Conservation (phyloP, 2,113 vertebrate species). For the Urocynchramus pylzowi region DNA sequence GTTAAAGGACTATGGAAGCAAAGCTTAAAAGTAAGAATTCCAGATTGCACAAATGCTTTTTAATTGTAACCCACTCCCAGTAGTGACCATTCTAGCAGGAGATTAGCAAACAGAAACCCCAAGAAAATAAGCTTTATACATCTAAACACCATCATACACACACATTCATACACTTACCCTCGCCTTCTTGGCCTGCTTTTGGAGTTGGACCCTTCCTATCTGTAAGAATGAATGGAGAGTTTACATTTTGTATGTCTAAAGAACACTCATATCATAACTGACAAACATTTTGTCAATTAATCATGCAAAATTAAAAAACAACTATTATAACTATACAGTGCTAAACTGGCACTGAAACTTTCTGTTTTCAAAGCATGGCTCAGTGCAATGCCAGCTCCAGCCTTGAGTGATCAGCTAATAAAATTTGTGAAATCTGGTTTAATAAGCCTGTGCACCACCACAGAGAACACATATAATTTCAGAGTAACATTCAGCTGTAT, state of each 20-base stretch:
- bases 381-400: neutral
- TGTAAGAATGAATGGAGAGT: neutral
- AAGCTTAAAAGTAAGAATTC: neutral
- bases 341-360: neutral
- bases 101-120: neutral
- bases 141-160: neutral
- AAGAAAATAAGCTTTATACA: neutral
- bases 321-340: neutral
- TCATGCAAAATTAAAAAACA: neutral
- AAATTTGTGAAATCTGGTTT: neutral
- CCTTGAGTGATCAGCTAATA: neutral
- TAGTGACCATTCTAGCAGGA: neutral
- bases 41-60: neutral
- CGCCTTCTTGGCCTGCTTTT: neutral
- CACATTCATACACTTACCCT: neutral
- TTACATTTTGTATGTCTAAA: neutral
- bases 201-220: neutral
- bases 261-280: neutral
- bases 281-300: neutral
- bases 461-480: neutral
- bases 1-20: neutral
- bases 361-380: neutral
- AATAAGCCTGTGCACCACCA: neutral
- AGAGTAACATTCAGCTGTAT: neutral
- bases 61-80: neutral